A percentile compares a stretch with the other conserved stretches of the same genome.
phyloP scores from a whole-genome alignment of 2,797 vertebrate genomes.

The Anguilla marmorata region DNA sequence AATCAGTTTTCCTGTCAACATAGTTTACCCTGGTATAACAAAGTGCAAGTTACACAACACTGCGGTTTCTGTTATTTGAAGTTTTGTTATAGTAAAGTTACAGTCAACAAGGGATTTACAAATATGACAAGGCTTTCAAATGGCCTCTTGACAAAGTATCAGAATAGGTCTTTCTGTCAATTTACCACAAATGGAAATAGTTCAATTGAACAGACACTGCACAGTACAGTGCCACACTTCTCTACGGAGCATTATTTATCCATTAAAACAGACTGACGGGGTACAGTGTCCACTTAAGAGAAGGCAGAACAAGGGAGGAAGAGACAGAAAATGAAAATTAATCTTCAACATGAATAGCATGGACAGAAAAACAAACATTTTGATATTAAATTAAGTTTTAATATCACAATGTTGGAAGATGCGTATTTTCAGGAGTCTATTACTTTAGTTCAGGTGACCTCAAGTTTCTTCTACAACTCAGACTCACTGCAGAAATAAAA shows the following conservation, averaged over 20 bases:
- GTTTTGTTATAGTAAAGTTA: background rate
- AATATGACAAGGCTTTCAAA: background rate
- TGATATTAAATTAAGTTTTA: slow-evolving; percentile 8
- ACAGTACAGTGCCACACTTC: background rate
- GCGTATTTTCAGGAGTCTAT: background rate
- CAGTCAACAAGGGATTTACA: background rate
- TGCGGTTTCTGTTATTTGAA: background rate
- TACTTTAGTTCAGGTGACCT: background rate
- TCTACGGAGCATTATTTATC: background rate
- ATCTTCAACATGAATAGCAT: background rate
- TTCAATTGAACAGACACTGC: background rate
- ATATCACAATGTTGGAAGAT: background rate
- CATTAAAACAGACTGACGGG: background rate
- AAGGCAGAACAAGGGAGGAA: no score
- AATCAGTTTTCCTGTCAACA: slow-evolving; percentile 6
- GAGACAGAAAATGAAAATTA: background rate
- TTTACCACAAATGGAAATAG: background rate
- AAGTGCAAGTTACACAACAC: slow-evolving; percentile 18
- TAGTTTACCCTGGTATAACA: slow-evolving; percentile 20
- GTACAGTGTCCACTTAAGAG: background rate
- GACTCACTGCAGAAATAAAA: background rate
- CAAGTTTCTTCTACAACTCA: background rate
- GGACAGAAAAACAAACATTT: background rate
- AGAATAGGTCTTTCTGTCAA: background rate
- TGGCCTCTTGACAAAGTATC: background rate